Evolutionary conservation across 2,113 vertebrate genomes (phyloP).

Genomic region (Pygoscelis antarcticus): DNA sequence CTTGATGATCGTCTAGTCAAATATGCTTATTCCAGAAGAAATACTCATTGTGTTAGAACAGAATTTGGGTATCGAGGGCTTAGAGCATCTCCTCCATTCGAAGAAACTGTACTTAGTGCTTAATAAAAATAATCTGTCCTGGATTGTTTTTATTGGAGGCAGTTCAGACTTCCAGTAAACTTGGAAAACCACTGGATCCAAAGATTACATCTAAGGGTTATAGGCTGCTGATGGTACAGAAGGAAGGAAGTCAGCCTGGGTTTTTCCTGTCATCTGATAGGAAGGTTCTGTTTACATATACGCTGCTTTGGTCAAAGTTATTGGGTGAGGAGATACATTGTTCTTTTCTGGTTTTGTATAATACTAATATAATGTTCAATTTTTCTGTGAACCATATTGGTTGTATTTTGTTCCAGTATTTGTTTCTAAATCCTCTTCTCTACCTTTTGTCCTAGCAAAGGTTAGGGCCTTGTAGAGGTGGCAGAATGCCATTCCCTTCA

Average conservation of each 20-base stretch:
- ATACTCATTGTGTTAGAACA: neutral
- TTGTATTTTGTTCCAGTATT: neutral
- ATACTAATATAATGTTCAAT: neutral
- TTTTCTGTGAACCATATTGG: neutral
- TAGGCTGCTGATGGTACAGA: neutral
- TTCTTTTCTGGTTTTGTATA: neutral
- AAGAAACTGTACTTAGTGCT: neutral
- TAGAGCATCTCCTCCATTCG: neutral
- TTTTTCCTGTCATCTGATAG: neutral
- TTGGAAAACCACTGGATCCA: neutral
- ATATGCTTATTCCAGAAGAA: neutral
- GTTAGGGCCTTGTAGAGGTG: neutral
- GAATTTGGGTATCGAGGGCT: neutral
- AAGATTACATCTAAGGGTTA: neutral
- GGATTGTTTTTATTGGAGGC: neutral
- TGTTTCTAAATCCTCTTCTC: neutral
- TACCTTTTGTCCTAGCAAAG: neutral
- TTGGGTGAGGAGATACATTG: neutral
- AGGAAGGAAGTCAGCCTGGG: neutral
- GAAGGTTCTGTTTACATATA: neutral
- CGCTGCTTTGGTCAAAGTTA: neutral
- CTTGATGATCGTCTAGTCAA: neutral
- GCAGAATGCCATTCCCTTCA: neutral
- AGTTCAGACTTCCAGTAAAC: neutral
- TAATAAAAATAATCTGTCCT: neutral